These are phyloP conservation scores for Drosophila mulleri DNA, from an alignment of 2,888 invertebrate species.

Conservation along the genomic window DNA sequence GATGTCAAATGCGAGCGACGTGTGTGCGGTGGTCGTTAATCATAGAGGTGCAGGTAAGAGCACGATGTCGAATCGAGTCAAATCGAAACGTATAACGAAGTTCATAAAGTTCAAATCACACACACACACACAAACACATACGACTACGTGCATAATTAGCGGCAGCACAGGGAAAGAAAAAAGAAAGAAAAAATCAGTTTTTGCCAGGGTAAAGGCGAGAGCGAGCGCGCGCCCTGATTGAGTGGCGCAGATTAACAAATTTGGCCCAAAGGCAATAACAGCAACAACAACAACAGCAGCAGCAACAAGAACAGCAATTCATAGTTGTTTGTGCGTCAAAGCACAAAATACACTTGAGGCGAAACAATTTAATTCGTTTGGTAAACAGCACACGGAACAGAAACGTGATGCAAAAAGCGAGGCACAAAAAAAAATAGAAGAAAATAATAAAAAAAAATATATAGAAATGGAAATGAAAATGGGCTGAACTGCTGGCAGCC, in stretches of 20 bases:
- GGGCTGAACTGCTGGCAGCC: slow-evolving; percentile 25
- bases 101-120: slow-evolving; percentile 46
- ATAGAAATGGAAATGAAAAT: slow-evolving; percentile 15
- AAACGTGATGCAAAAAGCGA: slow-evolving; percentile 43
- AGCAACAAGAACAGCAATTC: slow-evolving; percentile 28
- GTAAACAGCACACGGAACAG: slow-evolving; percentile 71
- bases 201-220: slow-evolving; percentile 42
- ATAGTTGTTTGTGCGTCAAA: slow-evolving; percentile 65
- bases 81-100: slow-evolving; percentile 44
- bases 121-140: slow-evolving; percentile 15
- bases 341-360: slow-evolving; percentile 79
- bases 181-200: slow-evolving; percentile 29
- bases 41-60: slow-evolving; percentile 56
- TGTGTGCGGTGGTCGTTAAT: slow-evolving; percentile 68
- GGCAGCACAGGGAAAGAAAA: slow-evolving; percentile 10
- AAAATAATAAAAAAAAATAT: slow-evolving; percentile 11
- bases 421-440: slow-evolving; percentile 6
- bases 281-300: slow-evolving; percentile 24
- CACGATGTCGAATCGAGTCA: slow-evolving; percentile 24
- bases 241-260: slow-evolving; percentile 78
- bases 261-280: slow-evolving; percentile 51
- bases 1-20: slow-evolving; percentile 72
- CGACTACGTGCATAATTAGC: slow-evolving; percentile 73
- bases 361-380: slow-evolving; percentile 81
- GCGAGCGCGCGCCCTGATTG: slow-evolving; percentile 60